Percentiles rank a stretch among this genome's conserved stretches.
phyloP scores from a whole-genome alignment of 1,140 invertebrate genomes.

The Wasmannia auropunctata region DNA sequence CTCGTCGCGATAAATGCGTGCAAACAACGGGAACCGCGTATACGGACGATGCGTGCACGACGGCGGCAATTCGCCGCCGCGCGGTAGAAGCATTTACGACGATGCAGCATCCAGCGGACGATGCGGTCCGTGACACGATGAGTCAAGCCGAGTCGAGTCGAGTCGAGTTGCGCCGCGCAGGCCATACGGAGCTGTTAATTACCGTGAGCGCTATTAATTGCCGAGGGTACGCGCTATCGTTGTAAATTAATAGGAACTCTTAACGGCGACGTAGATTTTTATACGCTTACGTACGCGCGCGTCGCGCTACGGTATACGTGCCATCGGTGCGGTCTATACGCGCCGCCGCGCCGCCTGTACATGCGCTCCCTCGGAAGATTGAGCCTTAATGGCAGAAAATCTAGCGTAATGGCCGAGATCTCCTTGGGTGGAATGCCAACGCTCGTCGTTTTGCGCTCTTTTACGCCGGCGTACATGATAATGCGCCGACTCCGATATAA shows the following conservation, averaged over 20 bases:
- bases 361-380: neutral
- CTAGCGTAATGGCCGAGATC: conserved; percentile 45
- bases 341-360: too few species aligned
- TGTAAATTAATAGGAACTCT: conserved; percentile 65
- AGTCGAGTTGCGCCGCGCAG: neutral
- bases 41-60: conserved; percentile 9
- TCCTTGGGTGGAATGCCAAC: conserved; percentile 37
- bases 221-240: conserved; percentile 25
- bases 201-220: conserved; percentile 59
- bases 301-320: neutral
- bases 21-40: conserved; percentile 38
- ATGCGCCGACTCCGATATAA: conserved; percentile 49
- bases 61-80: neutral
- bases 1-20: conserved; percentile 34
- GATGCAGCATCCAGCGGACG: conserved; percentile 1
- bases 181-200: conserved; percentile 63
- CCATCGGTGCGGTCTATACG: neutral
- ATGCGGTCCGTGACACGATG: conserved; percentile 12
- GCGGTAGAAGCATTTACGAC: neutral
- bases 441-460: conserved; percentile 29
- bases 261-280: conserved; percentile 44
- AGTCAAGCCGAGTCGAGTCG: conserved; percentile 6
- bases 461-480: conserved; percentile 33
- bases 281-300: conserved; percentile 23
- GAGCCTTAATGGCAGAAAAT: conserved; percentile 56